Evolutionary conservation across 53 echinoderm and acorn worm genomes (phyloP).

Genomic region (Henricia sp.): DNA sequence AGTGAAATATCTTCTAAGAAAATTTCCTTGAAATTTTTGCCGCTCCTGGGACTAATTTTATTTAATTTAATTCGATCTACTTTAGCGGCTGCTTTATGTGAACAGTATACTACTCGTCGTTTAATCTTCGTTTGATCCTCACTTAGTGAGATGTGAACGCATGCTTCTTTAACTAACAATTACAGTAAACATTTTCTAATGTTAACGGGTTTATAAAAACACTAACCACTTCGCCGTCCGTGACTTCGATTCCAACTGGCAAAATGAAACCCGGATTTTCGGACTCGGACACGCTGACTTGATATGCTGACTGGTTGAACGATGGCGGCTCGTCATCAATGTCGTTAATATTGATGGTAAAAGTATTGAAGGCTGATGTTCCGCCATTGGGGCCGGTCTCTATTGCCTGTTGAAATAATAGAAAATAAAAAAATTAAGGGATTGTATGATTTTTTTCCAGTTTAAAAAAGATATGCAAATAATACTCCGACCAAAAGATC

Average conservation of each 20-base stretch:
- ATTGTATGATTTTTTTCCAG: too few species aligned
- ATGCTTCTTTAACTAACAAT: too few species aligned
- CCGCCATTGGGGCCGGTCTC: conserved; percentile 72
- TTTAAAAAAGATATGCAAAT: too few species aligned
- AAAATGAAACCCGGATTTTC: conserved; percentile 38
- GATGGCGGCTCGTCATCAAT: conserved; percentile 81
- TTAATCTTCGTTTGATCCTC: too few species aligned
- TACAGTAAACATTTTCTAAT: not conserved
- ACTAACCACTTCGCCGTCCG: conserved; percentile 86
- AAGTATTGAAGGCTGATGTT: conserved; percentile 72
- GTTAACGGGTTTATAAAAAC: too few species aligned
- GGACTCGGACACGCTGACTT: conserved; percentile 72
- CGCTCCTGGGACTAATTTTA: too few species aligned
- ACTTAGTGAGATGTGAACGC: too few species aligned
- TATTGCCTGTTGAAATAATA: conserved; percentile 59
- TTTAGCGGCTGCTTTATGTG: too few species aligned
- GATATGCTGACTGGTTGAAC: conserved; percentile 72
- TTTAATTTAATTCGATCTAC: too few species aligned
- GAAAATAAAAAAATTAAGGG: not conserved
- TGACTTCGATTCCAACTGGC: conserved; percentile 69
- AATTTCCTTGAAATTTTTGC: not conserved
- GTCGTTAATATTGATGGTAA: conserved; percentile 77
- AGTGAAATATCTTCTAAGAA: not conserved
- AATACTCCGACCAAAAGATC: too few species aligned
- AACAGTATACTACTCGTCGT: too few species aligned